Evolutionary conservation across 2,797 vertebrate species (phyloP).

Genomic region (Thunnus albacares): DNA sequence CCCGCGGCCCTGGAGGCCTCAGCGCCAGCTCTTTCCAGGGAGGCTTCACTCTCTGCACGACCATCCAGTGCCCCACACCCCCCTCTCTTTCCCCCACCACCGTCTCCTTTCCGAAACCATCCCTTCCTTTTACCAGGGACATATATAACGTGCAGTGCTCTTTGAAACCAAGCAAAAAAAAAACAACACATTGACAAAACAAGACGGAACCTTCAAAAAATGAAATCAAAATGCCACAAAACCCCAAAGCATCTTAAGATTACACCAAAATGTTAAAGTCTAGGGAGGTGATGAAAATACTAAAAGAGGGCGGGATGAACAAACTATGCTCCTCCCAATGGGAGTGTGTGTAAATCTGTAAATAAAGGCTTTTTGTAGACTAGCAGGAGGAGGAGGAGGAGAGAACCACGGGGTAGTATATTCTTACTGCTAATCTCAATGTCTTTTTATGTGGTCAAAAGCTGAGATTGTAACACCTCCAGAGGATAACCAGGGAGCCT

Average conservation of each 20-base stretch:
- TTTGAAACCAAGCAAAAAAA: slow-evolving; percentile 42
- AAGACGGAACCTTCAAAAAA: slow-evolving; percentile 19
- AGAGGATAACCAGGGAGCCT: slow-evolving; percentile 60
- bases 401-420: slow-evolving; percentile 67
- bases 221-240: slow-evolving; percentile 58
- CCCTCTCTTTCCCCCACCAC: not conserved
- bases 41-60: slow-evolving; percentile 70
- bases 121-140: slow-evolving; percentile 51
- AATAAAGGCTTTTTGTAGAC: slow-evolving; percentile 70
- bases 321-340: slow-evolving; percentile 79
- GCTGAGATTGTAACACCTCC: slow-evolving; percentile 70
- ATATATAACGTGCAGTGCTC: slow-evolving; percentile 40
- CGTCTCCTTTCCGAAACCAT: slow-evolving; percentile 32
- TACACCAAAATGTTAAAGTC: slow-evolving; percentile 61
- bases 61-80: slow-evolving; percentile 49
- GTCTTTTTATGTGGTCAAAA: slow-evolving; percentile 78
- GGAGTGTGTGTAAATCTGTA: slow-evolving; percentile 77
- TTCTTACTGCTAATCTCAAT: slow-evolving; percentile 75
- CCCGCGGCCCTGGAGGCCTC: slow-evolving; percentile 84
- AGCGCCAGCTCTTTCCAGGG: slow-evolving; percentile 81
- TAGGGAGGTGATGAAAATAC: slow-evolving; percentile 62
- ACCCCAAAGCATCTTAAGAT: slow-evolving; percentile 70
- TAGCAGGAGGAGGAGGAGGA: slow-evolving; percentile 60
- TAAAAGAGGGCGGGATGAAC: slow-evolving; percentile 75
- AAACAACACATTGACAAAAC: not conserved